Evolutionary conservation across 2,797 vertebrate species (phyloP), one percentile per base, ranked within the genome.

Genomic region (Neoniphon sammara): DNA sequence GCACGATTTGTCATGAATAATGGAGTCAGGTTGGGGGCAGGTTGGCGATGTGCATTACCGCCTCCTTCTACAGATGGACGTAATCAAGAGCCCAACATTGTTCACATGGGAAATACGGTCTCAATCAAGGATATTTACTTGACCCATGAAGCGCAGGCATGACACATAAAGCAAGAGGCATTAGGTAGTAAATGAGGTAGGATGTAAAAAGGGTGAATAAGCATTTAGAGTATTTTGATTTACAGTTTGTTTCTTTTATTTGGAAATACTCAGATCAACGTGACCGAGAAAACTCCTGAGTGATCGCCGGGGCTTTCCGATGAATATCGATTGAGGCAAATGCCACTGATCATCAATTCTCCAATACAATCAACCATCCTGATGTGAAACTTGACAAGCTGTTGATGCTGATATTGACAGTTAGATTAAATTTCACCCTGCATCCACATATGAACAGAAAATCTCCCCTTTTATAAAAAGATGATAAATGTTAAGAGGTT

Each of bases 1-100:
- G n/a, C 68, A 50, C 50, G 14, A 55, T 54, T 67, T 64, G 58
- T 53, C 58, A 12, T 65, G 70, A 63, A 61, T 47, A 42, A 56
- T 44, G 55, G 53, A 52, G 66, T 82, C 73, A 63, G 60, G 34
- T 59, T 67, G 66, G 57, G 67, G 5, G 31, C 15, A 62, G 58
- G 52, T 7, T 70, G 39, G 4, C 14, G 12, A 12, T 46, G 44
- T 46, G 5, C 31, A 34, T 34, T 5, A 34, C 31, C 7, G 31
- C 31, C 5, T 46, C 15, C 44, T 46, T 46, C 11, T 36, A 36
- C 34, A 42, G 39, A 42, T 42, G 42, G 42, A 44, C 14, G 5
- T 17, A 17, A 17, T 46, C 44, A 46, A 39, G 36, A 9, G 11
- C 36, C 8, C 11, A 2, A 34, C 31, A 34, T 34, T 34, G 31